These are phyloP conservation scores for Mobula hypostoma DNA, from an alignment of 2,113 vertebrate genomes.

Conservation along the genomic window DNA sequence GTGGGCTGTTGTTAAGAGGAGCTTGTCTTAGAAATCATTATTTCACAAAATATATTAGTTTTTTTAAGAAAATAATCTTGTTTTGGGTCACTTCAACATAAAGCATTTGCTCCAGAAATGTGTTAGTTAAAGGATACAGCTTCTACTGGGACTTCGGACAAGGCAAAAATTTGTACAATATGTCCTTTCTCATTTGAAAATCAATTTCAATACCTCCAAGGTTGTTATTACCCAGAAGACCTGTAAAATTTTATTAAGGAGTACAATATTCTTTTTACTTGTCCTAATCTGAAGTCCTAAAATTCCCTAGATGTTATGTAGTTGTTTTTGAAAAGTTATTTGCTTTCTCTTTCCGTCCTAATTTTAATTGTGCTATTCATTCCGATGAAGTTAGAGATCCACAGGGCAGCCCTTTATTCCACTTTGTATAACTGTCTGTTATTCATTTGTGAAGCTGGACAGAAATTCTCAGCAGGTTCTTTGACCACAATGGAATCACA, in stretches of 20 bases:
- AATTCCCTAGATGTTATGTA: slow-evolving; percentile 42
- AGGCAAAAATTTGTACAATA: background rate
- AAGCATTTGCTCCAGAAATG: background rate
- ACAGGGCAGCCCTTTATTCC: background rate
- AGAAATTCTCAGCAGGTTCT: background rate
- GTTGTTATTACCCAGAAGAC: background rate
- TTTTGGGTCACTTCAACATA: background rate
- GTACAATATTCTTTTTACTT: background rate
- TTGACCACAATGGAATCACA: background rate
- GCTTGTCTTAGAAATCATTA: background rate
- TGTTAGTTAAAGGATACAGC: background rate
- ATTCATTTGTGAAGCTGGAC: background rate
- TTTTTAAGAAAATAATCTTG: background rate
- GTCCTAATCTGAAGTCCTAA: background rate
- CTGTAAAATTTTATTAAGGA: slow-evolving; percentile 1
- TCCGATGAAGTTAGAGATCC: background rate
- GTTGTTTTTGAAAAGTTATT: slow-evolving; percentile 41
- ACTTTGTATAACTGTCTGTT: background rate
- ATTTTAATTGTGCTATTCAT: slow-evolving; percentile 40
- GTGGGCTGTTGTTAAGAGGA: background rate
- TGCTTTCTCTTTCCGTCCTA: slow-evolving; percentile 40
- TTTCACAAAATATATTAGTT: background rate
- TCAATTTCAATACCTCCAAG: background rate
- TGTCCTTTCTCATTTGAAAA: slow-evolving; percentile 6
- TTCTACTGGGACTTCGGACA: slow-evolving; percentile 4